Evolutionary conservation across 2,888 invertebrate species (phyloP).

Genomic region (Tetramorium bicarinatum): DNA sequence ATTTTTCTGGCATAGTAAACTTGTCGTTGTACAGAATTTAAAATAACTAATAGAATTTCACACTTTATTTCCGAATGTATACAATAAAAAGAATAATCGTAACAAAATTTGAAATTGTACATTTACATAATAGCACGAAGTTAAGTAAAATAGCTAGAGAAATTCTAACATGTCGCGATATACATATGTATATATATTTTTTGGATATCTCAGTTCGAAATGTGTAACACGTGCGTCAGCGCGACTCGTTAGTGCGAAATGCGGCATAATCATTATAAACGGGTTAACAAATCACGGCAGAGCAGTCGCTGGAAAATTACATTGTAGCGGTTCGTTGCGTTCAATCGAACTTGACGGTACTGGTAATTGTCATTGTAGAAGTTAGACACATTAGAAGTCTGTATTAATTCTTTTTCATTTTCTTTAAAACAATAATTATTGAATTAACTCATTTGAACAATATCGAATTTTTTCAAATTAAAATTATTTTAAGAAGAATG

Average conservation of each 20-base stretch:
- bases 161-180: not conserved
- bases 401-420: slow-evolving; percentile 31
- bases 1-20: not conserved
- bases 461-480: not conserved
- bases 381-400: slow-evolving; percentile 33
- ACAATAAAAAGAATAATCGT: not conserved
- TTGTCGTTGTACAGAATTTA: not conserved
- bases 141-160: not conserved
- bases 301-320: slow-evolving; percentile 74
- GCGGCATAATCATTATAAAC: slow-evolving; percentile 74
- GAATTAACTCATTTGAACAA: not conserved
- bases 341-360: slow-evolving; percentile 70
- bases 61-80: not conserved
- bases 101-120: not conserved
- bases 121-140: not conserved
- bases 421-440: not conserved
- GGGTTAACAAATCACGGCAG: slow-evolving; percentile 72
- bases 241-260: slow-evolving; percentile 54
- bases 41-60: not conserved
- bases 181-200: not conserved
- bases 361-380: slow-evolving; percentile 37
- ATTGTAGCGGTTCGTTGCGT: slow-evolving; percentile 69
- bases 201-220: slow-evolving; percentile 21
- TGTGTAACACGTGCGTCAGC: slow-evolving; percentile 19
- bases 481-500: not conserved